Base-by-base conservation (phyloP, 2,888 invertebrate species). In the Subacronicta megacephala region DNA sequence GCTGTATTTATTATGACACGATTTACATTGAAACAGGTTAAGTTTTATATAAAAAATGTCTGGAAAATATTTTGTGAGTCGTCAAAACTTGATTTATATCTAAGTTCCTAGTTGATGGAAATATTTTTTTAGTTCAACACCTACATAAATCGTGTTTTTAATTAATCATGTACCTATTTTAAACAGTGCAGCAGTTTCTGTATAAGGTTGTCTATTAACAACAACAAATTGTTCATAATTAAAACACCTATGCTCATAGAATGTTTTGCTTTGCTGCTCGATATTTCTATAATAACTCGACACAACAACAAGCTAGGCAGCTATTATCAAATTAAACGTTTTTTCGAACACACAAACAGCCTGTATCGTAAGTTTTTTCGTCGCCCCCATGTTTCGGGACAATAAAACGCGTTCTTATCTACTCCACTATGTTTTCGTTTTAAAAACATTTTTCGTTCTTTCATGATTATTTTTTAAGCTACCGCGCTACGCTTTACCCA, bases 371-470 rank as follows among this genome's bases (percentile, higher is more conserved):
- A 70, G 78, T 81, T 81, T 84, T 83, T 84, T 80, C 78, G 74
- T 77, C 81, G 89, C 90, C 89, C 88, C 77, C 86, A 89, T 89
- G 85, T 80, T 80, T 83, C 68, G 78, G 80, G 72, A 88, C 87
- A 88, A 88, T 88, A 89, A 77, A 90, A 89, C 84, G 83, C 75
- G 75, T 82, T 81, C 87, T 90, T 89, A 90, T 88, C 89, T 87
- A 73, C 78, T 84, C 77, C 79, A 82, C 85, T 88, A 85, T 89
- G 87, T 90, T 90, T 88, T 87, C 87, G 84, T 87, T 88, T 85
- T 85, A 87, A 88, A 86, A 82, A 78, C 75, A 87, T 85, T 84
- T 75, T 86, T 81, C 80, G 83, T 84, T 81, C 80, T 77, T 78
- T 72, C 66, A 78, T 81, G 82, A 85, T 85, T 86, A 59, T 86